Percentiles rank a stretch among this genome's conserved stretches.
Conservation (phyloP, 2,888 invertebrate genomes). For the Morpho deidamia region DNA sequence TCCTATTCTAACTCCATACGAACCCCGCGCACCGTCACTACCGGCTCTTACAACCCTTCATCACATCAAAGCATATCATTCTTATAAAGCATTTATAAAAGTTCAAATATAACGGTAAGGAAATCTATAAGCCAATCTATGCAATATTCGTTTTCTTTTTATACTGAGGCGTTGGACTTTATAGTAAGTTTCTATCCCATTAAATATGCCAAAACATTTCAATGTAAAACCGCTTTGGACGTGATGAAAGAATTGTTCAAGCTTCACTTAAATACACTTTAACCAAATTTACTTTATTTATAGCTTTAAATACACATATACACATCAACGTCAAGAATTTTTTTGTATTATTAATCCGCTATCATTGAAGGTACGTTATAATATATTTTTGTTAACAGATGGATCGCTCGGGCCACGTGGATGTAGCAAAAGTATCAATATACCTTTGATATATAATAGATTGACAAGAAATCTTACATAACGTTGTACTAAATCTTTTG, state of each 20-base stretch:
- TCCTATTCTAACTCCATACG: constrained; percentile 3
- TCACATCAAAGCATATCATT: constrained; percentile 8
- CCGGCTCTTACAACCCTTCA: constrained; percentile 32
- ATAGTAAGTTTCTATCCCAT: too few species aligned
- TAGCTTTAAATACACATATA: constrained; percentile 66
- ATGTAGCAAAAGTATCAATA: constrained; percentile 14
- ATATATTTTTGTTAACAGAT: constrained; percentile 62
- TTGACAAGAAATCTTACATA: too few species aligned
- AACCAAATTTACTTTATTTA: constrained; percentile 47
- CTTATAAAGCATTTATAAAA: constrained; percentile 9
- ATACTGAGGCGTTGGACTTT: too few species aligned
- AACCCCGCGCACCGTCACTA: constrained; percentile 63
- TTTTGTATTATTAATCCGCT: constrained; percentile 39
- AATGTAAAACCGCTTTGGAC: constrained; percentile 5
- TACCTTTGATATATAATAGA: too few species aligned
- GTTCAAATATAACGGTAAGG: constrained; percentile 5
- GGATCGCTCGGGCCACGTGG: constrained; percentile 49
- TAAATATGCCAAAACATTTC: constrained; percentile 4
- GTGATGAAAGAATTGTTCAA: constrained; percentile 28
- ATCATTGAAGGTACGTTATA: constrained; percentile 60
- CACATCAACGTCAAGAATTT: constrained; percentile 58
- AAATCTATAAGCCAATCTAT: constrained; percentile 10
- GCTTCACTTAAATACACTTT: constrained; percentile 41
- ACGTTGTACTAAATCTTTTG: too few species aligned
- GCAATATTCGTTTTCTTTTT: not conserved